Percentiles rank a stretch among this genome's conserved stretches.
Evolutionary conservation across 2,888 invertebrate species (phyloP).

Genomic region (Stenolophus ochropezus): DNA sequence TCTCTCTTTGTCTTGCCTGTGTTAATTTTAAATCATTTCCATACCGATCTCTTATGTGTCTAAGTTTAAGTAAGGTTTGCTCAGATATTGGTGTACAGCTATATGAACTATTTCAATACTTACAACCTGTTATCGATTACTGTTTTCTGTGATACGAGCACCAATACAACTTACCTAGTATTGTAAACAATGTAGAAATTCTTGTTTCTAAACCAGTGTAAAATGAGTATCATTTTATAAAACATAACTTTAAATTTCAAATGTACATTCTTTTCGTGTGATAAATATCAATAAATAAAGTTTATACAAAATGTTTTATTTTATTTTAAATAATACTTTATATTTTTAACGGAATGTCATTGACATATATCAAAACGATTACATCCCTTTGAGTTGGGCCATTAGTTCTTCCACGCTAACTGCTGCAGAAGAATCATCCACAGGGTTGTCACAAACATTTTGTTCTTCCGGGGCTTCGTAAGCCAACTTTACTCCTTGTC

Average conservation of each 20-base stretch:
- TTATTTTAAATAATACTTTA: conserved; percentile 21
- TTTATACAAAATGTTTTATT: conserved; percentile 22
- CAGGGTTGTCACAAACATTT: conserved; percentile 71
- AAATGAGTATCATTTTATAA: conserved; percentile 39
- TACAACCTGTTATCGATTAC: background rate
- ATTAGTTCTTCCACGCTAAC: conserved; percentile 91
- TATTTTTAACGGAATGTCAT: background rate
- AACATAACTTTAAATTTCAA: conserved; percentile 42
- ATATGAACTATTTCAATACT: conserved; percentile 10
- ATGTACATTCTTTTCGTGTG: conserved; percentile 35
- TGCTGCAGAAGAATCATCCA: conserved; percentile 74
- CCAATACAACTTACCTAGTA: conserved; percentile 24
- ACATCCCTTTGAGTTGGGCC: conserved; percentile 86
- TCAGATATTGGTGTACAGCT: conserved; percentile 42
- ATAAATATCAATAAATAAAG: conserved; percentile 30
- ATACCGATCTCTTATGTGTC: conserved; percentile 22
- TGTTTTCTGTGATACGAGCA: conserved; percentile 38
- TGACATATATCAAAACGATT: too few relatives aligned
- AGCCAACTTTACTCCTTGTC: conserved; percentile 67
- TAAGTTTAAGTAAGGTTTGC: conserved; percentile 22
- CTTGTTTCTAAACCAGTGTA: conserved; percentile 19
- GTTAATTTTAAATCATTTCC: conserved; percentile 29
- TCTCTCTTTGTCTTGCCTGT: conserved; percentile 38
- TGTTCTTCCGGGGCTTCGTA: conserved; percentile 80
- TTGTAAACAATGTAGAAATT: conserved; percentile 7